These are phyloP conservation scores for Rhinogobio ventralis DNA, from an alignment of 2,797 vertebrate genomes.

Conservation along the genomic window DNA sequence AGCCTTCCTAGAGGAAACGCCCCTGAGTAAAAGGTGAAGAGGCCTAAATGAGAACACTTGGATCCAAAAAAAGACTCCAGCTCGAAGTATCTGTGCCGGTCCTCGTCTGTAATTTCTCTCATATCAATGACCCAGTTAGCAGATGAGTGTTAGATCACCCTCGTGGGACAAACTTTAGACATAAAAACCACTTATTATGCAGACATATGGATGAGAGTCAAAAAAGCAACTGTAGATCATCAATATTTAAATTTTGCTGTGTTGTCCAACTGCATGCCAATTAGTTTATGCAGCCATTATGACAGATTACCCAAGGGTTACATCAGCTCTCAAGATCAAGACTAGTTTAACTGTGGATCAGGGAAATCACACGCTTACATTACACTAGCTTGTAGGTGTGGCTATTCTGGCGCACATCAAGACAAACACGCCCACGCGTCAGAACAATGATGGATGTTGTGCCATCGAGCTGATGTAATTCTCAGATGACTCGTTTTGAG, in stretches of 20 bases:
- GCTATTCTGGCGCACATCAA: background rate
- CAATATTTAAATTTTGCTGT: background rate
- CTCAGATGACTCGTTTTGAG: background rate
- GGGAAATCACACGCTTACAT: background rate
- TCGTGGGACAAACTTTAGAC: slow-evolving; percentile 26
- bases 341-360: background rate
- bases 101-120: slow-evolving; percentile 36
- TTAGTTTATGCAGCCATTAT: slow-evolving; percentile 19
- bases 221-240: background rate
- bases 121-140: slow-evolving; percentile 62
- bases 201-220: background rate
- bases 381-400: slow-evolving; percentile 9
- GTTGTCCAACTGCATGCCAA: background rate
- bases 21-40: slow-evolving; percentile 21
- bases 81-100: slow-evolving; percentile 48
- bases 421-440: background rate
- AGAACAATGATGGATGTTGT: slow-evolving; percentile 7
- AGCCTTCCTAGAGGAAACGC: background rate
- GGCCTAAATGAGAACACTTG: slow-evolving; percentile 9
- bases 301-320: slow-evolving; percentile 15
- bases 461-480: background rate
- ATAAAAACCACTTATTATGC: background rate
- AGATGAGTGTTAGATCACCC: slow-evolving; percentile 32
- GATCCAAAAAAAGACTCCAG: slow-evolving; percentile 39
- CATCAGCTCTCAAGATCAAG: slow-evolving; percentile 22